Evolutionary conservation across 2,113 vertebrate genomes (phyloP), one percentile per base, ranked within the genome.

Genomic region (Epinephelus moara): DNA sequence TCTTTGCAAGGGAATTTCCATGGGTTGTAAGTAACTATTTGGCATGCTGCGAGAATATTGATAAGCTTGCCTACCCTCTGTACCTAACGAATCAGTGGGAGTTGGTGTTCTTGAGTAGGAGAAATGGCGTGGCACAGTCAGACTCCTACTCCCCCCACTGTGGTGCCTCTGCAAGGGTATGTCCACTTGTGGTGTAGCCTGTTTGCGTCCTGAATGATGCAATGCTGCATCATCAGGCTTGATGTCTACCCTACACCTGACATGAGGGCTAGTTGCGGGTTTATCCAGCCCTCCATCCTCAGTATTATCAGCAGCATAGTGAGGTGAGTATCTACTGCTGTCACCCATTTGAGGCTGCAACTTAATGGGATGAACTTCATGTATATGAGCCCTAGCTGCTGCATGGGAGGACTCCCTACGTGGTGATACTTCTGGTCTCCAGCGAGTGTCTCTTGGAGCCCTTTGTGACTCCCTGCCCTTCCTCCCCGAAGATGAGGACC

Each of bases 291-390:
- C 92, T 13, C 87, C 95, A 19, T 97, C 96, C 6, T 96, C 96
- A 3, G 91, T 89, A 89, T 95, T 95, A 75, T 97, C 96, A 33
- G 93, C 81, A 60, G 95, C 87, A 53, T 97, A 98, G 30, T 97
- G 93, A 0, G 97, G 96, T 3, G 97, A 96, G 69, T 97, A 97
- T 89, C 96, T 95, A 81, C 96, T 96, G 21, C 95, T 87, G 18
- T 97, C 96, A 45, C 94, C 92, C 19, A 95, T 96, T 88, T 98
- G 98, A 0, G 98, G 97, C 93, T 98, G 98, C 78, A 99, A 93
- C 85, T 99, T 98, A 91, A 98, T 97, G 55, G 97, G 98, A 71
- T 99, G 97, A 59, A 98, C 96, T 75, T 98, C 97, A 18, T 97
- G 97, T 77, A 97, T 94, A 37, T 97, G 93, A 0, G 94, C 94